phyloP scores from a whole-genome alignment of 1,140 invertebrate species.

The Prorops nasuta region DNA sequence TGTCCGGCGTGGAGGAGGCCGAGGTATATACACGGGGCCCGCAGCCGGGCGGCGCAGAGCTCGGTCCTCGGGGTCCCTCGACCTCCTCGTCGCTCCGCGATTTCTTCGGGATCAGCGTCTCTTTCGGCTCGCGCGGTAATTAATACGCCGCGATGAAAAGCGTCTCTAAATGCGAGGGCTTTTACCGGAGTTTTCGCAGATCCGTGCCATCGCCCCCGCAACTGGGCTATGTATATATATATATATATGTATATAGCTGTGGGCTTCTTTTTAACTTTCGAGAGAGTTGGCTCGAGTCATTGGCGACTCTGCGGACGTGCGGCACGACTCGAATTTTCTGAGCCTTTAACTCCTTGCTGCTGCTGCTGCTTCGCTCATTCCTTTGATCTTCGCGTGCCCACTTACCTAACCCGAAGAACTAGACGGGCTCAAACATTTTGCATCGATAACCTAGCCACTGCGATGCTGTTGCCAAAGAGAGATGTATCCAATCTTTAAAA shows the following conservation, averaged over 20 bases:
- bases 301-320: constrained; percentile 14
- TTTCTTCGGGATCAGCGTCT: not conserved
- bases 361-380: constrained; percentile 28
- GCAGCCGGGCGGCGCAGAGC: constrained; percentile 8
- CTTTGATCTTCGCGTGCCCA: constrained; percentile 42
- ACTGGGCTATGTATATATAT: not conserved
- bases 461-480: not conserved
- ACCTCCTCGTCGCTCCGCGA: not conserved
- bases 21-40: too few relatives aligned
- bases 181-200: too few relatives aligned
- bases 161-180: too few relatives aligned
- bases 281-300: constrained; percentile 20
- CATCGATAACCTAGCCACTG: constrained; percentile 12
- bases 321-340: constrained; percentile 19
- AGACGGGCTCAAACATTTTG: constrained; percentile 21
- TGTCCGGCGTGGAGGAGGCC: constrained; percentile 28
- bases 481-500: not conserved
- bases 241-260: too few relatives aligned
- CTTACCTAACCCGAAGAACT: constrained; percentile 25
- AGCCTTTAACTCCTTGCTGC: constrained; percentile 16
- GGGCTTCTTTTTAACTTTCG: not conserved
- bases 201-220: too few relatives aligned
- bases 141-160: not conserved
- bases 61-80: not conserved
- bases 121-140: not conserved